Conservation (phyloP, 2,113 vertebrate species). For the Bufo bufo region DNA sequence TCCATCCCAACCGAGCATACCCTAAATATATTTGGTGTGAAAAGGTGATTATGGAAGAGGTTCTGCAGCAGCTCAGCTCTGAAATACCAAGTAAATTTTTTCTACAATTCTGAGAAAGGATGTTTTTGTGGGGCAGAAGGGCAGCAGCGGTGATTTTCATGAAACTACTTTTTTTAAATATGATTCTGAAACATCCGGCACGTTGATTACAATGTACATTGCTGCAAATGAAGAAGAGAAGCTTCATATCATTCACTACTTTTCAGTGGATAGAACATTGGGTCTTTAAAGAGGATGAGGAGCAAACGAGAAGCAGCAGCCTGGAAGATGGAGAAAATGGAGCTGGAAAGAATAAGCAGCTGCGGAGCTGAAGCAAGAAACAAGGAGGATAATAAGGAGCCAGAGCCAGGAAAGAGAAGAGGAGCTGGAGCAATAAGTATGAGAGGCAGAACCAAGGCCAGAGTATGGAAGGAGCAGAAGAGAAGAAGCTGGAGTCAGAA, state of each 20-base stretch:
- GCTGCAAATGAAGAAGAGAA: not conserved
- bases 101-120: not conserved
- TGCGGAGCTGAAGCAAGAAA: not conserved
- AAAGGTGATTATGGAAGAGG: not conserved
- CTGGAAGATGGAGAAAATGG: not conserved
- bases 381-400: not conserved
- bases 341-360: no score
- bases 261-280: not conserved
- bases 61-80: not conserved
- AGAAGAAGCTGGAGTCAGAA: no score
- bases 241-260: not conserved
- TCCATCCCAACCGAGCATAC: no score
- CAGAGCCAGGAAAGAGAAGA: not conserved
- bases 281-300: not conserved
- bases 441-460: no score
- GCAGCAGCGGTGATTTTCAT: not conserved
- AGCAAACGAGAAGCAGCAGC: not conserved
- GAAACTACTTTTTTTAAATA: not conserved
- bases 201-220: not conserved
- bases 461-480: no score
- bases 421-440: no score
- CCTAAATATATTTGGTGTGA: no score
- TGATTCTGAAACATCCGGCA: not conserved
- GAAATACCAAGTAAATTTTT: not conserved
- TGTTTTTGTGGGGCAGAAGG: not conserved